Conservation (phyloP, 64 coral and sea anemone species). For the Trachythela sp. region DNA sequence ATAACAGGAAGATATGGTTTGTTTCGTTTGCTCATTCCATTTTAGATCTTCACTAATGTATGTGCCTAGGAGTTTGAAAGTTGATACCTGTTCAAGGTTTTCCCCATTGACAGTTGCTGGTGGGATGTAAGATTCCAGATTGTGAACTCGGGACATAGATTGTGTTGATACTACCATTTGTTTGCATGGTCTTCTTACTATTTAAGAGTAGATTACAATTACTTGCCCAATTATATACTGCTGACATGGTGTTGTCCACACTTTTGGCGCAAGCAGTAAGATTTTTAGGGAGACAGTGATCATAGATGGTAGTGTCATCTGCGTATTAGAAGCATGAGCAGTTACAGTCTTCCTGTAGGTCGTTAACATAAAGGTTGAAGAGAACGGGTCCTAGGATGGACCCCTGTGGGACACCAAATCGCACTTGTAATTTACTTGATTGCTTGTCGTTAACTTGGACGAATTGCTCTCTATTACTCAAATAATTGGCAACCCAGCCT, state of each 20-base stretch:
- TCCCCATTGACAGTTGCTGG: neutral
- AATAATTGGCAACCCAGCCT: neutral
- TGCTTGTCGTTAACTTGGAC: constrained; percentile 9
- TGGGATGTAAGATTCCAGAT: neutral
- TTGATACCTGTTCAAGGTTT: neutral
- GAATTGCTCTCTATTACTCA: neutral
- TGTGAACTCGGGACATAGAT: neutral
- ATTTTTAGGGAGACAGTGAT: constrained; percentile 26
- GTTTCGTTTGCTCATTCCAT: neutral
- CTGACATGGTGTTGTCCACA: too few species aligned
- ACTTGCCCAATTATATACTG: constrained; percentile 6
- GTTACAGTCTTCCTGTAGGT: neutral
- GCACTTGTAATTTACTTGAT: neutral
- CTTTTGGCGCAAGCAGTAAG: neutral
- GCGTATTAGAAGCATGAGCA: neutral
- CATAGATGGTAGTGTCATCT: constrained; percentile 26
- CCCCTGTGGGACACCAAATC: constrained; percentile 6
- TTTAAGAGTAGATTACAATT: constrained; percentile 24
- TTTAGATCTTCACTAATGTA: neutral
- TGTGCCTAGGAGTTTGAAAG: neutral
- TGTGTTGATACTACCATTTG: neutral
- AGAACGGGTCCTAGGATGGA: neutral
- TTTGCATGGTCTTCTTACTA: neutral
- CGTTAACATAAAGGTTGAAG: neutral
- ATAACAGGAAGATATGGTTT: neutral